phyloP scores from a whole-genome alignment of 2,113 vertebrate species.

The Eidolon helvum region DNA sequence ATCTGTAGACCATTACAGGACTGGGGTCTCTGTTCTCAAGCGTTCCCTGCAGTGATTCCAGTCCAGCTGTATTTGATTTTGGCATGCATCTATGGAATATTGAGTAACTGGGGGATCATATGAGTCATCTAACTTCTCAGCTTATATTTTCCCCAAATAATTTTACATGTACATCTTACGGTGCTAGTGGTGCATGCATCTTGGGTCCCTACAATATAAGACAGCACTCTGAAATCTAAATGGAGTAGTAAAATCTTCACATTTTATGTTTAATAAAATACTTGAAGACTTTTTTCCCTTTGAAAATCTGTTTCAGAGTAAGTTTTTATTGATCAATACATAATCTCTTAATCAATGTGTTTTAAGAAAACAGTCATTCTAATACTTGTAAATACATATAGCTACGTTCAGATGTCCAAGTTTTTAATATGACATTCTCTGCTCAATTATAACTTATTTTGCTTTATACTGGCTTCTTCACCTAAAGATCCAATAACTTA shows the following conservation, averaged over 20 bases:
- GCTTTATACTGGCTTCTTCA: neutral
- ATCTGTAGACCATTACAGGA: neutral
- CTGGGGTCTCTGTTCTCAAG: accelerated
- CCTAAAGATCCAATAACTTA: neutral
- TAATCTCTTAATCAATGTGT: neutral
- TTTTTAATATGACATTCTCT: neutral
- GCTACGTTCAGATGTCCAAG: neutral
- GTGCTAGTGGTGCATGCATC: neutral
- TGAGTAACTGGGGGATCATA: neutral
- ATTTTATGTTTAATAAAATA: neutral
- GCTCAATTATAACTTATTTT: neutral
- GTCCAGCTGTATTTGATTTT: neutral
- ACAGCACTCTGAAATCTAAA: neutral
- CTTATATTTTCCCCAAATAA: neutral
- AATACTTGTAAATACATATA: neutral
- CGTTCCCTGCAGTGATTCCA: neutral
- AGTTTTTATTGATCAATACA: neutral
- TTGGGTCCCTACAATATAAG: accelerated
- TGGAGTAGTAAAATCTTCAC: neutral
- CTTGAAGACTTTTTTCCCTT: neutral
- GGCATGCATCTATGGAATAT: neutral
- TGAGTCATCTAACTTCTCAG: neutral
- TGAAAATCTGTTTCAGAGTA: neutral
- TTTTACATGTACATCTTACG: neutral
- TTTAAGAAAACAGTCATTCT: neutral